Evolutionary conservation across 2,888 invertebrate species (phyloP), one percentile per base, ranked within the genome.

Genomic region (Sarcophaga caerulescens): DNA sequence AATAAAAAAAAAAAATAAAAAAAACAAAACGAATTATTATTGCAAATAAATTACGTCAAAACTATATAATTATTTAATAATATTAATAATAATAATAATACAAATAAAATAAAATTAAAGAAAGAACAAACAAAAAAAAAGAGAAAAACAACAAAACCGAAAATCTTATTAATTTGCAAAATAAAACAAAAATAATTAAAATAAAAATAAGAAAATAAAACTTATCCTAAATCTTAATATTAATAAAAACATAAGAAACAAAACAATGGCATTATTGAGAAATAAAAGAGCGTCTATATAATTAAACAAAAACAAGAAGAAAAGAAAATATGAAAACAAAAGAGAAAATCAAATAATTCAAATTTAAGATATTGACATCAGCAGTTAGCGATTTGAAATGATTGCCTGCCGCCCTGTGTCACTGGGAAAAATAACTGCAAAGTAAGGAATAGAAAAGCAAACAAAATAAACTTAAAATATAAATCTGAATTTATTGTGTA

Each of bases 31-130:
- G 76, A 75, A 80, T 83, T 78, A 82, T 70, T 71, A 83, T 77
- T 82, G 79, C 76, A 84, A 52, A 78, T 60, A 73, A 84, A 76
- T 75, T 62, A 73, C 79, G 25, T 70, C 74, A 83, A 80, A 87
- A 85, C 76, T 79, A 82, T 77, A 85, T 77, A 80, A 85, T 79
- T 81, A 84, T 81, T 84, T 44, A 80, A 71, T 76, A 76, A 75
- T 75, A 75, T 84, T 60, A 44, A 69, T 35, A 35, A 35, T 35
- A 35, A 35, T 35, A 65, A 81, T 59, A 71, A 80, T 60, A 84
- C 78, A 84, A 88, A 87, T 65, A 87, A 81, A 87, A 90, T 89
- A 89, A 89, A 87, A 89, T 90, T 86, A 90, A 90, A 90, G 60
- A 82, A 85, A 59, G 10, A 35, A 35, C 35, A 35, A 35, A n/a